Evolutionary conservation across 2,113 vertebrate species (phyloP), one percentile per base, ranked within the genome.

Genomic region (Myrmophylax atrothorax): DNA sequence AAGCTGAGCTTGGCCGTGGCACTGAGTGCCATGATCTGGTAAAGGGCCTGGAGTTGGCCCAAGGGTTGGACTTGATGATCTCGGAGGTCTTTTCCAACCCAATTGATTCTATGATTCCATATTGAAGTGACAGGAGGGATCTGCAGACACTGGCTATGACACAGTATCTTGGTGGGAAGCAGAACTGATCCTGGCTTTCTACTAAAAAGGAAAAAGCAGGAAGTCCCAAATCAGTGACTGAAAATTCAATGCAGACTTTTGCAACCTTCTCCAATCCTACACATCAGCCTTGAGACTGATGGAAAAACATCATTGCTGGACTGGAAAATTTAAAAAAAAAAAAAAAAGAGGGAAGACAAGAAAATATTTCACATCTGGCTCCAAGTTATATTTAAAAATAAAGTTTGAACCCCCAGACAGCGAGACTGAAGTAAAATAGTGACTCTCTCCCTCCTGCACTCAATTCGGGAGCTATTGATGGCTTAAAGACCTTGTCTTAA

Each of bases 401-500:
- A 96, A 96, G 82, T 93, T 49, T 93, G 84, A 94, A 72, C 53
- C 18, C 53, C 44, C 26, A 78, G 85, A 78, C 73, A 86, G 60
- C 26, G 40, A 89, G 56, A 84, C 1, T 84, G 73, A 89, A 95
- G 69, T 75, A 56, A 94, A 95, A 95, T 68, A 81, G 49, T 46
- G 55, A 53, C 93, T 89, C 92, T 16, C 37, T 86, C 67, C 52
- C 92, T 80, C 76, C 64, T 78, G 92, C 86, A 94, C 92, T 95
- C 73, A 87, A 77, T 93, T 81, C 3, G 64, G 90, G 92, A 95
- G 80, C 91, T 96, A 94, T 42, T 96, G 96, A 96, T 96, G 93
- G 87, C 91, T 96, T 96, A 96, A 97, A 94, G 94, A 95, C 94
- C 94, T 88, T 84, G 84, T 90, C 94, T 95, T 96, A 95, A 95